Percentiles rank a stretch among this genome's conserved stretches.
Evolutionary conservation across 2,113 vertebrate species (phyloP).

Genomic region (Oryzias javanicus): DNA sequence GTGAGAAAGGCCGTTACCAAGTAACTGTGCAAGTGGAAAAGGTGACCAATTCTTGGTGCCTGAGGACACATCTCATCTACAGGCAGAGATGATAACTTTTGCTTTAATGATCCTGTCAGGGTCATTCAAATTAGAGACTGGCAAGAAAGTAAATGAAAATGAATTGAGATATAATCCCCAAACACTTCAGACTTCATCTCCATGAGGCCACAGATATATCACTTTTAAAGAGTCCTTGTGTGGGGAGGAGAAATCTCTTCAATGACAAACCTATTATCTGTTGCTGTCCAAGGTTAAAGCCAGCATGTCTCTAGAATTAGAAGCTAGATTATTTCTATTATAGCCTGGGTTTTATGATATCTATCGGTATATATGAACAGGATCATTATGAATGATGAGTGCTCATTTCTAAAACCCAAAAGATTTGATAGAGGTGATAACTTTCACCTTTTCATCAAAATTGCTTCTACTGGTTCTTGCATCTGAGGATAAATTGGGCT

Average conservation of each 20-base stretch:
- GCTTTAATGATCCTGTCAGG: slow-evolving; percentile 67
- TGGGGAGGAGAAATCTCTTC: slow-evolving; percentile 57
- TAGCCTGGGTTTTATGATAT: slow-evolving; percentile 72
- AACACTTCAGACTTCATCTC: slow-evolving; percentile 71
- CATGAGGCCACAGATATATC: slow-evolving; percentile 64
- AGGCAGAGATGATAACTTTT: slow-evolving; percentile 67
- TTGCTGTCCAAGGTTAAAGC: slow-evolving; percentile 75
- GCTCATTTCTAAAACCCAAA: slow-evolving; percentile 69
- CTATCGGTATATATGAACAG: slow-evolving; percentile 78
- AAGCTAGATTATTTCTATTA: slow-evolving; percentile 68
- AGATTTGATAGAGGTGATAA: slow-evolving; percentile 58
- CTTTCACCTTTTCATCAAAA: slow-evolving; percentile 70
- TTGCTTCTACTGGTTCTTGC: slow-evolving; percentile 37
- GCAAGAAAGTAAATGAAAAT: slow-evolving; percentile 74
- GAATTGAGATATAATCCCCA: slow-evolving; percentile 73
- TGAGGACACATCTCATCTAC: slow-evolving; percentile 50
- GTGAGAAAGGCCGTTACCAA: slow-evolving; percentile 13
- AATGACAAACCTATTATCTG: slow-evolving; percentile 80
- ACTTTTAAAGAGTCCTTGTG: slow-evolving; percentile 75
- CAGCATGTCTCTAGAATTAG: slow-evolving; percentile 65
- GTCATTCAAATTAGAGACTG: slow-evolving; percentile 73
- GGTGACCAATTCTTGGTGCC: slow-evolving; percentile 33
- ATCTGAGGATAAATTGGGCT: too few relatives aligned
- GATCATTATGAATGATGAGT: slow-evolving; percentile 81
- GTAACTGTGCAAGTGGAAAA: slow-evolving; percentile 33